Evolutionary conservation across 2,888 invertebrate species (phyloP), one percentile per base, ranked within the genome.

Genomic region (Hemicrepidius hirtus): DNA sequence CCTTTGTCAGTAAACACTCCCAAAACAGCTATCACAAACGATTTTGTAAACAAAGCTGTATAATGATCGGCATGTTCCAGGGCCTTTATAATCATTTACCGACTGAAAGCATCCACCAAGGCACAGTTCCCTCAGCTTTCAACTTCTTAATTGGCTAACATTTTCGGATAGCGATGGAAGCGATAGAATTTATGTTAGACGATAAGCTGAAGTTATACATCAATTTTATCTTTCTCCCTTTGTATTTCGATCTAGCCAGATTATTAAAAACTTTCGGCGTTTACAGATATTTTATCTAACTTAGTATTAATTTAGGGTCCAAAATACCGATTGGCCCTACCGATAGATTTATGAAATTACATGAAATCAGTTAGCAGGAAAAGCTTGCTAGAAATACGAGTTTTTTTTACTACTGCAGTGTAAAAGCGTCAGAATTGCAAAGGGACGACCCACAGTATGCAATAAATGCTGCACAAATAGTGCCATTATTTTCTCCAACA

Each of bases 81-180:
- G 67, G 65, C 73, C 69, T 71, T 70, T 66, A 70, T 74, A 74
- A 74, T 76, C 72, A 74, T 71, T 62, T 68, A 74, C 63, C 66
- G 65, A 69, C 53, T 62, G 57, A 44, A 68, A 74, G 71, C 73
- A 73, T 74, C 68, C 68, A 70, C 62, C 50, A 57, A 68, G 53
- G 68, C 53, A 62, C 62, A 18, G 68, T 63, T 67, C 57, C 57
- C 65, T 71, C 68, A 70, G 73, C 71, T 76, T 74, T 73, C 73
- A 68, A 73, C 72, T 73, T 57, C 68, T 76, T 76, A 76, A 76
- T 76, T 76, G 74, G 74, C 73, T 74, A 73, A 74, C 68, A 74
- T 76, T 66, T 66, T 66, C 62, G 73, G 60, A 72, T 53, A 60
- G 66, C 68, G 73, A 75, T 73, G 73, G 65, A 68, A 66, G 73